A percentile compares a stretch with the other conserved stretches of the same genome.
These are phyloP conservation scores for Vanessa tameamea DNA, from an alignment of 1,140 invertebrate species.

Conservation along the genomic window DNA sequence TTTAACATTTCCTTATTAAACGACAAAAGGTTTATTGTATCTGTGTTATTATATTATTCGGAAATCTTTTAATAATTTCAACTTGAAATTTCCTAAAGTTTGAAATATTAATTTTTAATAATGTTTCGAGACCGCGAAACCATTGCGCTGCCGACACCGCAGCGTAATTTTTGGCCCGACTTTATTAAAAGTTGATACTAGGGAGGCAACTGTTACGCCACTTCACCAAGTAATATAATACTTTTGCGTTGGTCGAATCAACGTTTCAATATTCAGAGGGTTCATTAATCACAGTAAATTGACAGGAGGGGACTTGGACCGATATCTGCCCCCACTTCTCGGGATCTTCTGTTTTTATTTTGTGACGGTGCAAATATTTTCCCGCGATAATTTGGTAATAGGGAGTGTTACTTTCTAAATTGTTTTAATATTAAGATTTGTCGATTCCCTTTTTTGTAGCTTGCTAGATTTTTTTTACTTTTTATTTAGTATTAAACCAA, in stretches of 20 bases:
- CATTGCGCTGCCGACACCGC: conserved; percentile 34
- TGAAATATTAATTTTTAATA: conserved; percentile 43
- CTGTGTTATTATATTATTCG: neutral
- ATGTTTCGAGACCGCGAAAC: conserved; percentile 38
- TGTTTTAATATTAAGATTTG: conserved; percentile 31
- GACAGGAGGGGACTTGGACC: conserved; percentile 68
- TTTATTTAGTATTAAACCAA: too few species aligned
- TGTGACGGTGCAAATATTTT: conserved; percentile 54
- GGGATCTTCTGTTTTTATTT: conserved; percentile 58
- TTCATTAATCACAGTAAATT: conserved; percentile 79
- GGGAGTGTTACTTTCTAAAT: conserved; percentile 32
- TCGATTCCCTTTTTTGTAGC: neutral
- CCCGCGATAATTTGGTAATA: conserved; percentile 54
- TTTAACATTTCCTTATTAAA: neutral
- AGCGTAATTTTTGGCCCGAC: conserved; percentile 50
- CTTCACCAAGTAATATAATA: conserved; percentile 70
- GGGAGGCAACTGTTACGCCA: conserved; percentile 48
- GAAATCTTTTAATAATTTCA: conserved; percentile 30
- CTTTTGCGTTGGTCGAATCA: conserved; percentile 69
- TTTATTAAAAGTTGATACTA: conserved; percentile 73
- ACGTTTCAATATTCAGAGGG: conserved; percentile 75
- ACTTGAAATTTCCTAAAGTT: conserved; percentile 36
- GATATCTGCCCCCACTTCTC: conserved; percentile 50
- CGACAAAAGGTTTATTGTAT: neutral
- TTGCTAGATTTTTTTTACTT: neutral